Conservation (phyloP, 1,140 invertebrate species). For the Microplitis mediator region DNA sequence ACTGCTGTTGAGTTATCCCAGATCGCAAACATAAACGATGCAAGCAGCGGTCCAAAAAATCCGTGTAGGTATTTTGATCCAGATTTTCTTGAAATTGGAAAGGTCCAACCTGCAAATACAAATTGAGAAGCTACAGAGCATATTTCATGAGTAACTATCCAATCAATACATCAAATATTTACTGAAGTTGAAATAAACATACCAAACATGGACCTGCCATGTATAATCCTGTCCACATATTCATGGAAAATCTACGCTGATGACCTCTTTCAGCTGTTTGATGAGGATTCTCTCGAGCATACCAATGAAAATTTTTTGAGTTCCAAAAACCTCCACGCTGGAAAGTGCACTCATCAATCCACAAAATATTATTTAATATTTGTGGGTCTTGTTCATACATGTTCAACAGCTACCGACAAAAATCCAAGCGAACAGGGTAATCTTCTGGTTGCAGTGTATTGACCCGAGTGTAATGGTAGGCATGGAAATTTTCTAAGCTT, state of each 20-base stretch:
- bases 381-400: constrained; percentile 30
- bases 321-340: constrained; percentile 48
- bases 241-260: constrained; percentile 50
- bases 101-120: constrained; percentile 38
- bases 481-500: too few relatives aligned
- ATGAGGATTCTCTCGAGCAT: constrained; percentile 51
- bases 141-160: not conserved
- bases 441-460: too few relatives aligned
- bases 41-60: constrained; percentile 41
- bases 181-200: not conserved
- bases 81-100: constrained; percentile 42
- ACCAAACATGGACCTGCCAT: constrained; percentile 35
- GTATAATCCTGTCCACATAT: constrained; percentile 46
- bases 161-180: not conserved
- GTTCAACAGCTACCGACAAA: not conserved
- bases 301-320: constrained; percentile 53
- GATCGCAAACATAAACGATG: constrained; percentile 35
- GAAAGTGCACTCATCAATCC: constrained; percentile 49
- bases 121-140: not conserved
- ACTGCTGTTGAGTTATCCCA: constrained; percentile 33
- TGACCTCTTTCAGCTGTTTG: constrained; percentile 40
- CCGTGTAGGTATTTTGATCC: constrained; percentile 40
- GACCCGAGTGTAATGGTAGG: too few relatives aligned
- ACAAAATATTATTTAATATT: constrained; percentile 45
- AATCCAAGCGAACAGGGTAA: too few relatives aligned